These are phyloP conservation scores for Prenolepis imparis DNA, from an alignment of 2,888 invertebrate species.

Conservation along the genomic window DNA sequence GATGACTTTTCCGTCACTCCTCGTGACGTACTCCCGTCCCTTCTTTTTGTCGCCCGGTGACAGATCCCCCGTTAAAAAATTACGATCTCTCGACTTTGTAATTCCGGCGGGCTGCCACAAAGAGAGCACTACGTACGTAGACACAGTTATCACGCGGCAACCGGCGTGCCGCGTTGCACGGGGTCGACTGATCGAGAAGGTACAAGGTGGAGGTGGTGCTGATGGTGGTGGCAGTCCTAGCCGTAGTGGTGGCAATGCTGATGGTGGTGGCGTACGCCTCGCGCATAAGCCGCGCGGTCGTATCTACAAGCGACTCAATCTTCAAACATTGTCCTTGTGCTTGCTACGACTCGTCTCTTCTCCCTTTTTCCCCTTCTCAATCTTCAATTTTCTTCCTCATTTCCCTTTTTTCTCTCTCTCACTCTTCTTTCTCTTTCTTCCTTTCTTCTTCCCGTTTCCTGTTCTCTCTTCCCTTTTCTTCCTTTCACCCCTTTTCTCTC, in stretches of 20 bases:
- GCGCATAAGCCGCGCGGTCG: conserved; percentile 55
- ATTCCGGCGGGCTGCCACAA: conserved; percentile 39
- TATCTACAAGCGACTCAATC: conserved; percentile 55
- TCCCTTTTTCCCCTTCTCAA: conserved; percentile 22
- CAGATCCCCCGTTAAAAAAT: background rate
- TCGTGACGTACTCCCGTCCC: background rate
- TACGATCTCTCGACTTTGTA: conserved; percentile 17
- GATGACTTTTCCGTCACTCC: background rate
- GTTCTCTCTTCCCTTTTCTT: background rate
- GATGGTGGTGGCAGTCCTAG: conserved; percentile 73
- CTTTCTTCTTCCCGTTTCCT: background rate
- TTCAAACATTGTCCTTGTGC: conserved; percentile 60
- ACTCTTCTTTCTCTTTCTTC: no score
- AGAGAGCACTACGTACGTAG: conserved; percentile 39
- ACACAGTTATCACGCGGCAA: conserved; percentile 78
- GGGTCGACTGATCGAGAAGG: conserved; percentile 84
- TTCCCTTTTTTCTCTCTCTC: background rate
- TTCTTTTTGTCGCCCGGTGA: background rate
- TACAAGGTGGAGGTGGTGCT: conserved; percentile 75
- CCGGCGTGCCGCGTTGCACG: conserved; percentile 86
- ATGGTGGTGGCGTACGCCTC: conserved; percentile 65
- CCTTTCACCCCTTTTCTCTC: background rate
- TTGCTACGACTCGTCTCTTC: conserved; percentile 32
- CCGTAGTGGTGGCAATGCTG: conserved; percentile 52
- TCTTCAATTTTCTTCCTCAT: background rate